These are phyloP conservation scores for Orthonyx spaldingii DNA, from an alignment of 2,113 vertebrate species.

Conservation along the genomic window DNA sequence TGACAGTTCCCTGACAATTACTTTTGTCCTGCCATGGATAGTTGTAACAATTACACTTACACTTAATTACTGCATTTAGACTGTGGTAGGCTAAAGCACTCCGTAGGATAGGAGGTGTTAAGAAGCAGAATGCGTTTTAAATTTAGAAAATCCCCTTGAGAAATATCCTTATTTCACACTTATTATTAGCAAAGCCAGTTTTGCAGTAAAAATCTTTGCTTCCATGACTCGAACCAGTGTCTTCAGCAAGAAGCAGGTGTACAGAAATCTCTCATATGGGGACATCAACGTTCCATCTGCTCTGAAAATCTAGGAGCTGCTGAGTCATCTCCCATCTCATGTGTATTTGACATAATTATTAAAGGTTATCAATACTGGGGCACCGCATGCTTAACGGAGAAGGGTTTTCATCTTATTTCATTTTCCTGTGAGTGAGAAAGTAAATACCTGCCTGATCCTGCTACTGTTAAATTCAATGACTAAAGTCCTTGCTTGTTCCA, in stretches of 20 bases:
- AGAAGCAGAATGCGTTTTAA: constrained; percentile 39
- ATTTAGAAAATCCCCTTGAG: constrained; percentile 62
- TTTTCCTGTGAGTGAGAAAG: neutral
- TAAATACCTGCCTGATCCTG: neutral
- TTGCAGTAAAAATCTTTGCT: constrained; percentile 42
- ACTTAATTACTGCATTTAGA: constrained; percentile 41
- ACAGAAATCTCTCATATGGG: neutral
- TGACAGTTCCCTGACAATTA: neutral
- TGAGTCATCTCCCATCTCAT: neutral
- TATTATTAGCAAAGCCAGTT: constrained; percentile 55
- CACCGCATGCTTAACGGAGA: neutral
- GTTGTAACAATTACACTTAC: constrained; percentile 36
- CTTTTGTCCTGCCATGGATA: neutral
- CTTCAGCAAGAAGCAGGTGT: neutral
- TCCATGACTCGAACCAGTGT: constrained; percentile 1
- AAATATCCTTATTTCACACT: constrained; percentile 64
- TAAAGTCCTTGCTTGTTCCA: constrained; percentile 11
- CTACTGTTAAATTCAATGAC: neutral
- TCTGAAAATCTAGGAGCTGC: constrained; percentile 12
- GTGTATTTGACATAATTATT: constrained; percentile 11
- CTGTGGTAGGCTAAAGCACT: constrained; percentile 6
- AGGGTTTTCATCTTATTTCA: neutral
- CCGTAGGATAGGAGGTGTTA: constrained; percentile 12
- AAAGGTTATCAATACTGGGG: constrained; percentile 23
- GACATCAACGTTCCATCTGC: neutral